Base-by-base conservation (phyloP, 1,140 invertebrate species). In the Calosoma granatense region DNA sequence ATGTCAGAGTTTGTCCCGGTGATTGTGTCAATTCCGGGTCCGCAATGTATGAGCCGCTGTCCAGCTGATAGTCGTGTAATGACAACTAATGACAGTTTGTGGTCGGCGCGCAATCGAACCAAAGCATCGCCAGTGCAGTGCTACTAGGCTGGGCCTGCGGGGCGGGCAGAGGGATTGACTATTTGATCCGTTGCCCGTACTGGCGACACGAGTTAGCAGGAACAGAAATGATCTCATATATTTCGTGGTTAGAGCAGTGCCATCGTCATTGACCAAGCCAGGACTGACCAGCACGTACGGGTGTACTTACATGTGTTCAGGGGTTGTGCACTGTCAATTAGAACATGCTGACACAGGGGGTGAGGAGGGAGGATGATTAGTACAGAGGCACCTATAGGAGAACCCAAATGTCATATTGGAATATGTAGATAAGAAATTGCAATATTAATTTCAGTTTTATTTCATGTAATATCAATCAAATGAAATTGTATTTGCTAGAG, bases 11-110 rank as follows among this genome's bases (percentile, higher is more conserved):
- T 47, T 47, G 41, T 36, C 26, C n/a, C 26, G 26, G 6, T 58
- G 62, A 63, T 63, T 63, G 60, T 58, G 62, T 63, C 62, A 63
- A 58, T 11, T 47, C 41, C 41, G 41, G 6, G 3, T 22, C 57
- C 43, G 54, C 61, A 56, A 57, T 51, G 47, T 51, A 47, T 17
- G 15, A 47, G 15, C 41, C 9, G 26, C 41, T 47, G 6, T 47
- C 6, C 20, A 9, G 12, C 52, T 58, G 52, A 12, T 17, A n/a
- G 22, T 39, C 20, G 30, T 36, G 30, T 58, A 58, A 58, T 58
- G 56, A 58, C 56, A 36, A 58, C 56, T 58, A 58, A 58, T 58
- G 56, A 58, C 56, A 58, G 26, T 54, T 58, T 58, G 56, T 30
- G 51, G 56, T 22, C 26, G 20, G 14, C 14, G 39, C 22, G 51